Base-by-base conservation (phyloP, 2,888 invertebrate species). In the Polietes domitor region DNA sequence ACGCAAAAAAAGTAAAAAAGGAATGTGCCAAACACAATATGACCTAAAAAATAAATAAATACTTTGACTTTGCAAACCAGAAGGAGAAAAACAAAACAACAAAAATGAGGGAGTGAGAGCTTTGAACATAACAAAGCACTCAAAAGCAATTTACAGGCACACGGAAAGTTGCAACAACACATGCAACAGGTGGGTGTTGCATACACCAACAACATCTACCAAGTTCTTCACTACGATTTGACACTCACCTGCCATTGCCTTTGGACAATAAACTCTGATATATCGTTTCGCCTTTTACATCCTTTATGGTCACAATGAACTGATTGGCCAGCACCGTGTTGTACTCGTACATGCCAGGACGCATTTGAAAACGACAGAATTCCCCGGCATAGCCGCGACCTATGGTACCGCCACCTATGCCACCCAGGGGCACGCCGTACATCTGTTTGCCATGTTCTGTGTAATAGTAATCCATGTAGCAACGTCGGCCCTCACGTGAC, bases 351-450 rank as follows among this genome's bases (percentile, higher is more conserved):
- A 97, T 93, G 70, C 98, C 98, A 0, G 98, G 98, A 85, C 95
- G 94, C 89, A 99, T 93, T 91, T 97, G 97, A 91, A 95, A 98
- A 77, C 98, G 94, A 91, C 98, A 98, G 92, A 98, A 98, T 92
- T 98, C 98, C 19, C 98, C 98, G 89, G 95, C 95, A 92, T 95
- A 98, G 4, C 98, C 98, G 75, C 98, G 94, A 2, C 98, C 98
- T 88, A 99, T 98, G 71, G 91, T 92, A 50, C 92, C 92, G 85
- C 94, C 93, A 2, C 97, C 97, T 85, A 97, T 95, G 63, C 96
- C 97, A 78, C 97, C 97, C 86, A 97, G 93, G 1, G 97, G 97
- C 32, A 96, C 96, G 95, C 97, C 97, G 93, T 97, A 98, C 91
- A 97, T 97, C 90, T 96, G 96, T 91, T 96, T 95, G 72, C 96